Evolutionary conservation across 1,140 invertebrate species (phyloP), one percentile per base, ranked within the genome.

Genomic region (Orius insidiosus): DNA sequence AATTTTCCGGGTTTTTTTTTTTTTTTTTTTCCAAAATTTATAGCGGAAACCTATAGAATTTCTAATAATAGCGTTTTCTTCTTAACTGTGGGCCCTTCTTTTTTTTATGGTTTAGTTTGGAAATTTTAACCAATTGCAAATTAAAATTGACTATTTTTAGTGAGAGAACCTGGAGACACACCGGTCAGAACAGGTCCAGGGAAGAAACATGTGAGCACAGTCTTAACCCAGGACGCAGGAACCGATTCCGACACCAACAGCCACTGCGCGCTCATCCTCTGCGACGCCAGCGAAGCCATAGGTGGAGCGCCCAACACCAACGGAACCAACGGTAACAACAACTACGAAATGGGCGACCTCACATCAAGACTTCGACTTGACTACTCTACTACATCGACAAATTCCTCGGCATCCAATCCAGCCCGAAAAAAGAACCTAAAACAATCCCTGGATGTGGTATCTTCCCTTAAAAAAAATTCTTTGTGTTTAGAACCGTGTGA

Each of bases 231-330:
- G 6, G 69, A 71, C 51, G 65, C 63, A 51, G 66, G 73, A 50
- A 65, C 71, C 53, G 72, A 75, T 53, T 72, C 70, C 53, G 68
- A 76, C 55, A 74, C 73, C n/a, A 74, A 74, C 54, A 72, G 69
- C 46, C 70, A 74, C 49, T 74, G 71, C 55, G 73, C 71, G 5
- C 58, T 76, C 32, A 67, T 74, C 15, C 13, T 52, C 11, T 43
- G 43, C 43, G 46, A 52, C n/a, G 46, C 57, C 75, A 76, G 15
- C 14, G 24, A 38, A 13, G n/a, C 13, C 5, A n/a, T n/a, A n/a
- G 30, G 41, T 35, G 19, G 13, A 9, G 45, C 34, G 11, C 39
- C 32, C 3, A 40, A 15, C 3, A 24, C 3, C 24, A 15, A 11
- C 3, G 45, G 45, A 18, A 11, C 33, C 5, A 37, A 48, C 38